Evolutionary conservation across 2,797 vertebrate genomes (phyloP).

Genomic region (Xenopus petersii): DNA sequence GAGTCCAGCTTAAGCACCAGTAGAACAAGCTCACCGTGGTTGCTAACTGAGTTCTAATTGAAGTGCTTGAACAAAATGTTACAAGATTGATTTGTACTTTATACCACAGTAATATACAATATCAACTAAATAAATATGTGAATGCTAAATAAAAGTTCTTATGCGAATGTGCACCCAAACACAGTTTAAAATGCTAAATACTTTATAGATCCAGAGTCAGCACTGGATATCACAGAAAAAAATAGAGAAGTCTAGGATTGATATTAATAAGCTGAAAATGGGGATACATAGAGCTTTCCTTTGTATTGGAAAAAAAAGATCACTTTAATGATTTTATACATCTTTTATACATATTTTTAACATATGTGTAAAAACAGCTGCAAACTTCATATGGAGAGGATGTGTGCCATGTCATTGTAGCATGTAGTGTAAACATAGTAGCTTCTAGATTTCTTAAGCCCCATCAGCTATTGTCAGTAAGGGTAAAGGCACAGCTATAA

Average conservation of each 20-base stretch:
- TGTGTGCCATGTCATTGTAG: too few relatives aligned
- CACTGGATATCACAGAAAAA: background rate
- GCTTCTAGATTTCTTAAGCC: too few relatives aligned
- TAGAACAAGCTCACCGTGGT: slow-evolving; percentile 32
- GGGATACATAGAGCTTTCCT: too few relatives aligned
- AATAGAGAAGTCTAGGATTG: background rate
- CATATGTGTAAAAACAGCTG: too few relatives aligned
- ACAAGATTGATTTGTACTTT: slow-evolving; percentile 35
- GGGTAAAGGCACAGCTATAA: too few relatives aligned
- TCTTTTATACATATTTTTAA: too few relatives aligned
- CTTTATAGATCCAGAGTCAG: background rate
- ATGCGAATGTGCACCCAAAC: background rate
- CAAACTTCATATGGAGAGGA: too few relatives aligned
- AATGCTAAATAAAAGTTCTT: slow-evolving; percentile 33
- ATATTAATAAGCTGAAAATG: too few relatives aligned
- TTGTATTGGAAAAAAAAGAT: too few relatives aligned
- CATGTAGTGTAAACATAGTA: too few relatives aligned
- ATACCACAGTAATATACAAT: slow-evolving; percentile 26
- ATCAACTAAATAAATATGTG: slow-evolving; percentile 34
- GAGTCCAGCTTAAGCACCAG: slow-evolving; percentile 29
- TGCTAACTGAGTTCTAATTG: slow-evolving; percentile 20
- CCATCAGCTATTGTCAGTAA: too few relatives aligned
- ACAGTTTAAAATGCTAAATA: background rate
- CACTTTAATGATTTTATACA: too few relatives aligned
- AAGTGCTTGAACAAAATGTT: slow-evolving; percentile 21